Base-by-base conservation (phyloP, 1,140 invertebrate species). In the Laupala kohalensis region DNA sequence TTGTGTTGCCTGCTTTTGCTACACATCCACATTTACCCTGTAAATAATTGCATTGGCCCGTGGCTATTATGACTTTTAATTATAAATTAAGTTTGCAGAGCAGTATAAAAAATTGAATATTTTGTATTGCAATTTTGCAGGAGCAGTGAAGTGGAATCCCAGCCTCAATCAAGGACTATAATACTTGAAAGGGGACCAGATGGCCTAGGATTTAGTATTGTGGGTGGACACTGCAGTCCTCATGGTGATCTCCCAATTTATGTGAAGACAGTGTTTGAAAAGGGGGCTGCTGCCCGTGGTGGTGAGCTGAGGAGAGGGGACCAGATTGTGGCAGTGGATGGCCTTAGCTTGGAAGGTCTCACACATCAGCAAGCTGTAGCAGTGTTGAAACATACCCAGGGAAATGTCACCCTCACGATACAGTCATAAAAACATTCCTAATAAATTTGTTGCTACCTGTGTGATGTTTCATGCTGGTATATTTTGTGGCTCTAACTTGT, bases 221-320 rank as follows among this genome's bases (percentile, higher is more conserved):
- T 93, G 0, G 91, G 91, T n/a, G 91, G 90, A 0, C 85, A 85
- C 69, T 88, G 88, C 75, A 91, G 89, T 64, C 89, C 89, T 5
- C 87, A 89, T 74, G 90, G 90, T 3, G 86, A 90, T 76, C 86
- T 92, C 79, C 90, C 91, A 15, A 91, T 93, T 72, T 92, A 90
- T 77, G 89, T 93, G 15, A 93, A 93, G 78, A 92, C 88, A n/a
- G 89, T 93, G 69, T 92, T 92, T 77, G 86, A 87, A 67, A 86
- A 87, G 71, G 90, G 90, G 63, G 89, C 90, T 73, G 90, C 90
- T 12, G 87, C 89, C 28, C 85, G 88, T 73, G 85, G 87, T 70
- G 88, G 86, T 5, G 81, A 85, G 72, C 81, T 93, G 24, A 84
- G 85, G 77, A 78, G 84, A 23, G 86, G 86, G n/a, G 86, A 87